These are phyloP conservation scores for Echinops telfairi DNA, from an alignment of 2,113 vertebrate species.

Conservation along the genomic window DNA sequence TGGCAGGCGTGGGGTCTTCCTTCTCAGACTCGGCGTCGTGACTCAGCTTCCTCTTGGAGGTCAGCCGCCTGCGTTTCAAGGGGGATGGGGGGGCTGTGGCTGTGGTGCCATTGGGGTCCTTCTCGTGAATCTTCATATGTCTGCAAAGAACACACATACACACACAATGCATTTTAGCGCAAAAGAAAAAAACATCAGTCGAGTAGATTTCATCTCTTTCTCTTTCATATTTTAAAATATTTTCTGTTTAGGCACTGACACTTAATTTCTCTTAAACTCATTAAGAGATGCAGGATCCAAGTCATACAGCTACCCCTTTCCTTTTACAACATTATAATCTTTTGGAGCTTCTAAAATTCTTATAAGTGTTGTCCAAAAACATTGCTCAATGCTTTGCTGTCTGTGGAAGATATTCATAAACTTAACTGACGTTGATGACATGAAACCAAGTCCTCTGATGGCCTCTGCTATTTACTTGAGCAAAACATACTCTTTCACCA, in stretches of 20 bases:
- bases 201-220: neutral
- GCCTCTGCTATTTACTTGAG: neutral
- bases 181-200: neutral
- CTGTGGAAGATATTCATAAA: conserved; percentile 19
- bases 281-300: neutral
- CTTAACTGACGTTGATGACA: neutral
- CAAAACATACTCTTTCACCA: neutral
- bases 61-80: conserved; percentile 92
- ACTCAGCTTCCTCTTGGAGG: conserved; percentile 93
- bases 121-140: conserved; percentile 99
- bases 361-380: neutral
- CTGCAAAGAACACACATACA: conserved; percentile 82
- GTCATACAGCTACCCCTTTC: neutral
- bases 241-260: neutral
- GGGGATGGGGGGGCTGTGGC: conserved; percentile 92
- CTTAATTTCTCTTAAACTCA: neutral
- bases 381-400: neutral
- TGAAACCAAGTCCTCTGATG: neutral
- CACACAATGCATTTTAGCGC: neutral
- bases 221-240: neutral
- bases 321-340: conserved; percentile 6
- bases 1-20: conserved; percentile 90
- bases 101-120: conserved; percentile 90
- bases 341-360: conserved; percentile 4
- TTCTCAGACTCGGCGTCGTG: conserved; percentile 90